Evolutionary conservation across 2,113 vertebrate species (phyloP), one percentile per base, ranked within the genome.

Genomic region (Morone chrysops): DNA sequence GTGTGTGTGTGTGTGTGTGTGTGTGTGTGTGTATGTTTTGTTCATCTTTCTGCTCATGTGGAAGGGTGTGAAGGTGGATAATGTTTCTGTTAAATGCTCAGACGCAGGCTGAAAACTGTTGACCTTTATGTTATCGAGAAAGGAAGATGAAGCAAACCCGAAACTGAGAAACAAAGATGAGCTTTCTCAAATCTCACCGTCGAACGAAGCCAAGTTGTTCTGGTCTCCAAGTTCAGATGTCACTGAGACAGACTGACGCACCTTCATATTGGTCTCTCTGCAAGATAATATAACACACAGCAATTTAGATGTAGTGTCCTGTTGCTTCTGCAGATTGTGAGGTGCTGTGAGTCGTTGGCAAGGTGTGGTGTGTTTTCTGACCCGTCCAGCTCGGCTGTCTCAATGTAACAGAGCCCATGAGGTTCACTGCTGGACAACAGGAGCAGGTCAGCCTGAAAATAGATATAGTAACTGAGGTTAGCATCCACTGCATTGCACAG

Each of bases 211-310:
- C 70, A 99, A 95, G 81, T 95, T 95, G 87, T 95, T 92, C 45
- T 94, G 95, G 91, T 97, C 95, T 8, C 95, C 96, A 48, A 98
- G 81, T 80, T 97, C 96, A 0, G 96, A 96, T 8, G 97, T 99
- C 87, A 98, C 93, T 0, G 97, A 95, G 51, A 96, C 96, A 0
- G 97, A 97, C 93, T 99, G 97, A 0, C 98, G 97, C 63, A 99
- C 98, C 87, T 99, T 99, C 97, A 96, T 97, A 92, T 99, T 99
- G 71, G 97, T 97, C 94, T 99, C 98, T 61, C 98, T 99, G 93
- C 1, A 88, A 93, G 63, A 89, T 38, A 74, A 83, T 11, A 85
- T 18, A 80, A 54, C 57, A 88, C 56, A 80, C 61, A 86, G 53
- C 5, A 1, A 16, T 63, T 93, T 81, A 84, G 20, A 65, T 31